phyloP scores from a whole-genome alignment of 2,797 vertebrate species.

The Rhincodon typus region DNA sequence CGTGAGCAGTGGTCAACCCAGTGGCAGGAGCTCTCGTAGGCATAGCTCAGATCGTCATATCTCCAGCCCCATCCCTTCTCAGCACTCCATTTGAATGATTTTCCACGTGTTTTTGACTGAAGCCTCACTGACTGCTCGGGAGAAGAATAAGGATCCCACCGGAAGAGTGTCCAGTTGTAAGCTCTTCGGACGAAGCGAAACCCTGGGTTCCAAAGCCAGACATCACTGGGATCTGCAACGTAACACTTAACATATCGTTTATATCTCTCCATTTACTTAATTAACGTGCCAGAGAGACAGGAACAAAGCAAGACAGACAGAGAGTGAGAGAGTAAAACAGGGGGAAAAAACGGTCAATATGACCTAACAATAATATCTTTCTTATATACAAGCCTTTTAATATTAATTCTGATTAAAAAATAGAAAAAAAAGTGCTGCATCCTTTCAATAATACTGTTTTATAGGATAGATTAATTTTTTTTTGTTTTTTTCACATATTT shows the following conservation, averaged over 20 bases:
- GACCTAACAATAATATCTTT: conserved; percentile 26
- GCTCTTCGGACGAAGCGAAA: not conserved
- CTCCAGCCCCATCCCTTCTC: not conserved
- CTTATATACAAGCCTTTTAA: conserved; percentile 24
- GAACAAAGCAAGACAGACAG: not conserved
- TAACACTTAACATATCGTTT: conserved; percentile 5
- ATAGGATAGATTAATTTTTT: conserved; percentile 36
- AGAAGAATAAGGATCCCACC: not conserved
- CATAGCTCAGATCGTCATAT: not conserved
- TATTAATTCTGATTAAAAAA: conserved; percentile 35
- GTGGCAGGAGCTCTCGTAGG: not conserved
- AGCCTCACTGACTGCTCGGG: not conserved
- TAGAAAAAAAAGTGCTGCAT: conserved; percentile 28
- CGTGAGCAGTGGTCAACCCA: not conserved
- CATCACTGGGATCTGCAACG: conserved; percentile 2
- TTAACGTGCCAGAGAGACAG: conserved; percentile 20
- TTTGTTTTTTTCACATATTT: conserved; percentile 37
- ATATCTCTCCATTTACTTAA: not conserved
- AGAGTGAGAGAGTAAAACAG: not conserved
- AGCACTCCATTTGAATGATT: not conserved
- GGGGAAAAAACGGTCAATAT: conserved; percentile 2
- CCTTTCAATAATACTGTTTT: conserved; percentile 31
- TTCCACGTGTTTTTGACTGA: not conserved
- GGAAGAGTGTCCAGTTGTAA: not conserved
- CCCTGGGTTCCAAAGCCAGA: not conserved